Conservation (phyloP, 2,797 vertebrate species). For the Serranus cabrilla region DNA sequence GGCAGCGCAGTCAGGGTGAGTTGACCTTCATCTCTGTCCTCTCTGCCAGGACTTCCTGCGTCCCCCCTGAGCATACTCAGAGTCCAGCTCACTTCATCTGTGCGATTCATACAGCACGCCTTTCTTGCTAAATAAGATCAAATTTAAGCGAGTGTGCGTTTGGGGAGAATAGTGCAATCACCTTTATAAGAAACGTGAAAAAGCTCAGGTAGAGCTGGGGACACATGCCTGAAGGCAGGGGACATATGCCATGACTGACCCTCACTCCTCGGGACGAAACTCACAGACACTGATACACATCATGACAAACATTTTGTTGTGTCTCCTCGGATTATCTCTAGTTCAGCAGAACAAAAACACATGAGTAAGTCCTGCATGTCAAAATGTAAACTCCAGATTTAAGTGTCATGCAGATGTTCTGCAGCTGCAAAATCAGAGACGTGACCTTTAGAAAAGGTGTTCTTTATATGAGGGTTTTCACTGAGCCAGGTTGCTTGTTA, state of each 20-base stretch:
- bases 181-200: constrained; percentile 10
- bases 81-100: constrained; percentile 60
- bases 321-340: constrained; percentile 31
- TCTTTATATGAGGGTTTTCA: constrained; percentile 16
- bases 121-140: constrained; percentile 54
- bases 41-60: constrained; percentile 50
- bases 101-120: constrained; percentile 14
- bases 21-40: constrained; percentile 77
- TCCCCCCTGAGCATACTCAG: constrained; percentile 49
- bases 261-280: constrained; percentile 38
- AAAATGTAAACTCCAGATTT: constrained; percentile 1
- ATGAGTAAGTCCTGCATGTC: constrained; percentile 16
- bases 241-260: constrained; percentile 52
- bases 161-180: constrained; percentile 24
- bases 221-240: constrained; percentile 47
- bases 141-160: constrained; percentile 44
- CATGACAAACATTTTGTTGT: constrained; percentile 36
- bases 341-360: constrained; percentile 12
- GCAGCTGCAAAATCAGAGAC: constrained; percentile 9
- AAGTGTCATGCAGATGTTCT: background rate
- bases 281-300: constrained; percentile 25
- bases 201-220: constrained; percentile 16
- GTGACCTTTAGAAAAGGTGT: background rate
- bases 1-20: constrained; percentile 59
- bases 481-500: constrained; percentile 8